These are phyloP conservation scores for Caenorhabditis plicata DNA, from an alignment of 2,888 invertebrate genomes.

Conservation along the genomic window DNA sequence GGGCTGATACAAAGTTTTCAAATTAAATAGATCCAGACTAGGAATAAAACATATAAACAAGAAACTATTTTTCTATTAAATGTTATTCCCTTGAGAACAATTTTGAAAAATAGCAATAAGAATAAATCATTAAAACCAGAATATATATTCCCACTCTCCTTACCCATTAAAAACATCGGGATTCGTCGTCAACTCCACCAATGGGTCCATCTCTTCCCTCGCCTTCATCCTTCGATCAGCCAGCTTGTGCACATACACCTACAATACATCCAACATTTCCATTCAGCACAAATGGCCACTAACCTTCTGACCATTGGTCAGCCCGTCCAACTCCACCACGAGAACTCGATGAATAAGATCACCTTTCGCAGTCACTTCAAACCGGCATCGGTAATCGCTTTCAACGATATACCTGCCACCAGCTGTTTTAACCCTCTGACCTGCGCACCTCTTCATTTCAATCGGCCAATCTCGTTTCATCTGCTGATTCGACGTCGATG, in stretches of 20 bases:
- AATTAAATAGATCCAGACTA: too few relatives aligned
- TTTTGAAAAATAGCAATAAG: too few relatives aligned
- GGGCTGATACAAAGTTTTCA: too few relatives aligned
- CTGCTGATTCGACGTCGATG: too few relatives aligned
- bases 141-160: too few relatives aligned
- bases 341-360: conserved; percentile 12
- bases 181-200: conserved; percentile 9
- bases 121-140: too few relatives aligned
- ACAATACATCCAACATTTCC: too few relatives aligned
- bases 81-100: too few relatives aligned
- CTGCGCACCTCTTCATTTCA: conserved; percentile 10
- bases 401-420: conserved; percentile 32
- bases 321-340: conserved; percentile 10
- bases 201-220: conserved; percentile 8
- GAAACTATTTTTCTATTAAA: too few relatives aligned
- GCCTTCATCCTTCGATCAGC: conserved; percentile 3
- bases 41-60: too few relatives aligned
- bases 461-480: not conserved
- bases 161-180: conserved; percentile 12
- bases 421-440: conserved; percentile 14
- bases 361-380: conserved; percentile 16
- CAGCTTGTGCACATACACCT: conserved; percentile 22
- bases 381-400: conserved; percentile 13
- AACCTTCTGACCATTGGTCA: conserved; percentile 7
- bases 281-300: too few relatives aligned